These are phyloP conservation scores for Gryllus bimaculatus DNA, from an alignment of 1,140 invertebrate genomes.

Conservation along the genomic window DNA sequence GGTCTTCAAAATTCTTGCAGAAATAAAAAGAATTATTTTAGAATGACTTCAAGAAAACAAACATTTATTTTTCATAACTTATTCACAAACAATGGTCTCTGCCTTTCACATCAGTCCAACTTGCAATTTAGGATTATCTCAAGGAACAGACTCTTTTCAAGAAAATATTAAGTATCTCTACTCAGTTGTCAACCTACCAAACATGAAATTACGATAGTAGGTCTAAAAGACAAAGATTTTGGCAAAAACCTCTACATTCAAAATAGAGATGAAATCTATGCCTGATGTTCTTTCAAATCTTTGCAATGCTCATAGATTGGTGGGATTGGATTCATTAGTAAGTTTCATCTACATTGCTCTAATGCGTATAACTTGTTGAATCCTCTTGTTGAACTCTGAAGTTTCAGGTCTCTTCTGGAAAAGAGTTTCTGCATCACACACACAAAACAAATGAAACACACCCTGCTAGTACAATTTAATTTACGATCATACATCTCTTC, in stretches of 20 bases:
- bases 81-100: no score
- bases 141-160: neutral
- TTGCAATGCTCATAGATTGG: neutral
- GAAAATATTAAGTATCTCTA: conserved; percentile 1
- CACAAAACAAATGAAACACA: conserved; percentile 17
- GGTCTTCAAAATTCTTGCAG: no score
- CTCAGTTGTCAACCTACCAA: conserved; percentile 1
- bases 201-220: neutral
- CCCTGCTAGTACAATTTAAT: neutral
- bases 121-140: neutral
- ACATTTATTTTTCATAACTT: no score
- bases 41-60: no score
- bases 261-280: conserved; percentile 5
- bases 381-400: conserved; percentile 14
- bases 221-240: conserved; percentile 2
- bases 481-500: neutral
- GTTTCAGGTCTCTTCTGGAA: conserved; percentile 20
- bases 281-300: neutral
- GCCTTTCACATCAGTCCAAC: neutral
- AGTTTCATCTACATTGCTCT: conserved; percentile 2
- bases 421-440: conserved; percentile 22
- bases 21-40: no score
- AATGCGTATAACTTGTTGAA: conserved; percentile 1
- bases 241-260: neutral
- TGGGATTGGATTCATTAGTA: neutral